Evolutionary conservation across 2,888 invertebrate species (phyloP).

Genomic region (Pachymerium ferrugineum): DNA sequence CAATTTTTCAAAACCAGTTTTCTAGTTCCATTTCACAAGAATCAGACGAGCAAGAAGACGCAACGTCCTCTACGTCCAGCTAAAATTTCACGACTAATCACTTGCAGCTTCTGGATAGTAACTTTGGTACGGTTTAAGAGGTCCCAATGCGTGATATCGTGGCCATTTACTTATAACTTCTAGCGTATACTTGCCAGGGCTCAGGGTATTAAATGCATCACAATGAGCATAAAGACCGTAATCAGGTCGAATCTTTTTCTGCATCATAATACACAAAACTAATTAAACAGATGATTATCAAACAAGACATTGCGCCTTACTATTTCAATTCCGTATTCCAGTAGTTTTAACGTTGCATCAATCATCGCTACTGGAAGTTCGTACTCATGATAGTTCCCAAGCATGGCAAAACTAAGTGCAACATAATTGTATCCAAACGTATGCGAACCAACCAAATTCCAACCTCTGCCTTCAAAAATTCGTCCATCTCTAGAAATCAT

Average conservation of each 20-base stretch:
- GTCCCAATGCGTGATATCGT: background rate
- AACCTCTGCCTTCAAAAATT: slow-evolving; percentile 5
- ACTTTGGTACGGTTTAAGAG: background rate
- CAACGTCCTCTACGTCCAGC: too few relatives aligned
- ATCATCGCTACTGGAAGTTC: background rate
- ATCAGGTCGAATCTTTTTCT: background rate
- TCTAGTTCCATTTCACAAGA: too few relatives aligned
- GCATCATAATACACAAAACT: too few relatives aligned
- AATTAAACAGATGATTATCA: too few relatives aligned
- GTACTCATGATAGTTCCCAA: background rate
- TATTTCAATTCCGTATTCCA: background rate
- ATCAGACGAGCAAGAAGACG: too few relatives aligned
- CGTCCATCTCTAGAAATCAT: background rate
- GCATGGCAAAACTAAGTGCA: background rate
- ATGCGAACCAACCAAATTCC: slow-evolving; percentile 13
- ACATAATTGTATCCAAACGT: slow-evolving; percentile 1
- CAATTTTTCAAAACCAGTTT: background rate
- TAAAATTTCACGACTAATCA: too few relatives aligned
- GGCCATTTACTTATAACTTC: background rate
- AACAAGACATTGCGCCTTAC: too few relatives aligned
- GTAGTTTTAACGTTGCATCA: background rate
- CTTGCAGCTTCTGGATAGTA: background rate
- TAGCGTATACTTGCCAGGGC: background rate
- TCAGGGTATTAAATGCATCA: background rate
- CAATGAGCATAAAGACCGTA: background rate